Conservation (phyloP, 2,113 vertebrate species). For the Campylomormyrus tamandua region DNA sequence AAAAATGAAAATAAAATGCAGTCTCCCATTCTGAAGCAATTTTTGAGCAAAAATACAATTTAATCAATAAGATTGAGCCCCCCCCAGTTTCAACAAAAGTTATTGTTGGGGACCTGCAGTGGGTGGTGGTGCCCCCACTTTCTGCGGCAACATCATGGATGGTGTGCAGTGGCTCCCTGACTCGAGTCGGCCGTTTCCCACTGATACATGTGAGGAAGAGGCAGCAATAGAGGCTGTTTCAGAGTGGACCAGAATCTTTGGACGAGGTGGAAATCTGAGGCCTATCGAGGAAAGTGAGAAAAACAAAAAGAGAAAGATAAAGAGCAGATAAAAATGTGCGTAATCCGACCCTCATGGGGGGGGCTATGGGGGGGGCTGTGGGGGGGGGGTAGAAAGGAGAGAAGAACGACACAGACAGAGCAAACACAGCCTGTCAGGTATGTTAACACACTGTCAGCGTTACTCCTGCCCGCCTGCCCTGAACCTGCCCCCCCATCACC, state of each 20-base stretch:
- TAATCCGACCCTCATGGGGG: slow-evolving; percentile 21
- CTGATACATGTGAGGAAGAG: background rate
- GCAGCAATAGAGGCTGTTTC: background rate
- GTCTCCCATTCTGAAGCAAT: background rate
- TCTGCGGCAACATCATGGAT: background rate
- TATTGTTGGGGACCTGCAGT: background rate
- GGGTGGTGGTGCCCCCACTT: background rate
- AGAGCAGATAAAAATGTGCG: background rate
- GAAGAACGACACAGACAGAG: slow-evolving; percentile 34
- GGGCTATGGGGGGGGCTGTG: background rate
- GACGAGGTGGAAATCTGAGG: background rate
- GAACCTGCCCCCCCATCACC: slow-evolving; percentile 31
- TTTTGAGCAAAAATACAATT: background rate
- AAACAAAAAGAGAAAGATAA: background rate
- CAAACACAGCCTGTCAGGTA: slow-evolving; percentile 33
- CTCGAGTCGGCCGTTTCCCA: background rate
- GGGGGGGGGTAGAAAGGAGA: background rate
- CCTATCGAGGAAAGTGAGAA: background rate
- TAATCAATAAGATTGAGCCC: background rate
- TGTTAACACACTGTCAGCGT: slow-evolving; percentile 45
- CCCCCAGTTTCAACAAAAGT: background rate
- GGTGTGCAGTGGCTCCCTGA: background rate
- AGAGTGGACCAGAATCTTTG: background rate
- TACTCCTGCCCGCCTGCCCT: background rate
- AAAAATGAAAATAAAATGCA: background rate